Percentiles rank a stretch among this genome's conserved stretches.
Evolutionary conservation across 53 echinoderm and acorn worm species (phyloP).

Genomic region (Hippasteria phrygiana): DNA sequence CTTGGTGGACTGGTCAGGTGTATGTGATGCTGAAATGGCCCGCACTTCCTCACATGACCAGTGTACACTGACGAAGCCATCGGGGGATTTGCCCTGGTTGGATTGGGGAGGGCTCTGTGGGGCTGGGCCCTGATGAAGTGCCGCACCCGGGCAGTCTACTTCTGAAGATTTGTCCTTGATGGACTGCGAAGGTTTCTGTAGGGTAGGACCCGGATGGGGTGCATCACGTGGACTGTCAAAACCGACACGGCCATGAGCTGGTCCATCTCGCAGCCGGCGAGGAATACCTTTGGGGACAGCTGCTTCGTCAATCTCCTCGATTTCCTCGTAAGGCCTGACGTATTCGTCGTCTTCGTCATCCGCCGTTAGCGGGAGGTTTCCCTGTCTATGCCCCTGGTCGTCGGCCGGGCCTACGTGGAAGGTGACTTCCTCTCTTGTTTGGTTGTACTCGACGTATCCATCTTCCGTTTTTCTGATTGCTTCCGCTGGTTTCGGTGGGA

Average conservation of each 20-base stretch:
- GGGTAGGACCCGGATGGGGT: too few species aligned
- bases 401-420: neutral
- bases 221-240: too few species aligned
- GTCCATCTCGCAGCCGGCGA: too few species aligned
- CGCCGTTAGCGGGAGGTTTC: neutral
- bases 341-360: neutral
- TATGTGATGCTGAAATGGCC: too few species aligned
- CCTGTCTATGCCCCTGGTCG: neutral
- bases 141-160: too few species aligned
- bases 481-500: conserved; percentile 28
- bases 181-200: too few species aligned
- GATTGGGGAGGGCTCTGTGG: neutral
- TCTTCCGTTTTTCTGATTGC: neutral
- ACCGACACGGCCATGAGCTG: too few species aligned
- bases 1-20: too few species aligned
- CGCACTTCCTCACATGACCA: neutral
- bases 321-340: conserved; percentile 20
- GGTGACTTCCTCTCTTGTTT: neutral
- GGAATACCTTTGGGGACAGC: too few species aligned
- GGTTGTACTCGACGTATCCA: conserved; percentile 48
- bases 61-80: neutral
- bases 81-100: neutral
- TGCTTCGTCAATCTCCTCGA: neutral
- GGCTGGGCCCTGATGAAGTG: too few species aligned
- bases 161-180: too few species aligned